A percentile compares a stretch with the other conserved stretches of the same genome.
phyloP scores from a whole-genome alignment of 2,888 invertebrate genomes.

The Ganaspis brasiliensis region DNA sequence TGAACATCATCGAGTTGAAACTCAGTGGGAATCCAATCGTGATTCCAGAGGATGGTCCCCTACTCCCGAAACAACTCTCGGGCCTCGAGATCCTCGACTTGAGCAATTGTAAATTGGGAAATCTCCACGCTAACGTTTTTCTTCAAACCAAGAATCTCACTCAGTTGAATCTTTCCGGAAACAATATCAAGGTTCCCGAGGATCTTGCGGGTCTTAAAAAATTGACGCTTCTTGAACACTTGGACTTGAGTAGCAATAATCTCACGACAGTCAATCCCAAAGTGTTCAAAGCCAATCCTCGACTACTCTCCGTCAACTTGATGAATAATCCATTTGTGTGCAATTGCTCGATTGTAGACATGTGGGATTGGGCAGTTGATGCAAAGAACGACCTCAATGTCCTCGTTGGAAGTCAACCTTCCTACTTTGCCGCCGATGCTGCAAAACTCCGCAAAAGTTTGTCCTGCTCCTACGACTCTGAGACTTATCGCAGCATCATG shows the following conservation, averaged over 20 bases:
- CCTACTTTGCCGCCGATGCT: slow-evolving; percentile 85
- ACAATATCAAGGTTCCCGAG: slow-evolving; percentile 82
- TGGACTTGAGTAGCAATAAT: slow-evolving; percentile 86
- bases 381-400: slow-evolving; percentile 85
- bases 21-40: slow-evolving; percentile 86
- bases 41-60: slow-evolving; percentile 83
- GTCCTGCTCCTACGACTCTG: slow-evolving; percentile 85
- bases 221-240: slow-evolving; percentile 83
- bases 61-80: slow-evolving; percentile 86
- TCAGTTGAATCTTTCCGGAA: slow-evolving; percentile 84
- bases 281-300: slow-evolving; percentile 83
- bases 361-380: slow-evolving; percentile 88
- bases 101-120: slow-evolving; percentile 85
- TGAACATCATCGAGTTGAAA: slow-evolving; percentile 85
- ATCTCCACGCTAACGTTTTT: slow-evolving; percentile 84
- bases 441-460: slow-evolving; percentile 85
- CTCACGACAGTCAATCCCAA: slow-evolving; percentile 84
- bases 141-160: slow-evolving; percentile 85
- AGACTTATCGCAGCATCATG: slow-evolving; percentile 75
- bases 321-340: slow-evolving; percentile 87
- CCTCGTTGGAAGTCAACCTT: slow-evolving; percentile 85
- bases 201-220: slow-evolving; percentile 83
- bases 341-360: slow-evolving; percentile 86
- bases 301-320: slow-evolving; percentile 84
- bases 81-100: slow-evolving; percentile 85